Evolutionary conservation across 2,113 vertebrate genomes (phyloP).

Genomic region (Phalacrocorax brasilianus): DNA sequence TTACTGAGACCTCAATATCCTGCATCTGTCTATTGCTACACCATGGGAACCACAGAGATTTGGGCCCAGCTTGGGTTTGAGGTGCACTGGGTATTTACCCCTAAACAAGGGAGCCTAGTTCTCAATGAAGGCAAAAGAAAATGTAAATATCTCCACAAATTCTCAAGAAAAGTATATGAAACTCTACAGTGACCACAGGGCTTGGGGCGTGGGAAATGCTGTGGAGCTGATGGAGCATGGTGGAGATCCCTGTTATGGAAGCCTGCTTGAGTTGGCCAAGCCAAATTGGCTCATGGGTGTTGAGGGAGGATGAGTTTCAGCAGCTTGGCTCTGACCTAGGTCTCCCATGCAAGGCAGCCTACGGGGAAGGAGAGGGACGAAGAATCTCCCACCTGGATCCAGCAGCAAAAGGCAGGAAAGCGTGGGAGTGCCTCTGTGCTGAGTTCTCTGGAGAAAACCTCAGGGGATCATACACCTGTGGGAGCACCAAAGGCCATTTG

Average conservation of each 20-base stretch:
- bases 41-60: background rate
- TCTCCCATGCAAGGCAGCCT: background rate
- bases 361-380: background rate
- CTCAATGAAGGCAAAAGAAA: background rate
- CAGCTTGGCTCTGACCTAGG: background rate
- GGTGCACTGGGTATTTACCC: background rate
- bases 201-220: background rate
- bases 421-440: constrained; percentile 79
- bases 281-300: background rate
- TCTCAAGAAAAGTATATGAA: background rate
- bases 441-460: constrained; percentile 88
- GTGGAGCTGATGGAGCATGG: background rate
- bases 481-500: background rate
- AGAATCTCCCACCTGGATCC: constrained; percentile 71
- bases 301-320: background rate
- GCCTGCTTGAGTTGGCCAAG: background rate
- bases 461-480: constrained; percentile 85
- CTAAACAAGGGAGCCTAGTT: background rate
- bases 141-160: background rate
- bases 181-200: background rate
- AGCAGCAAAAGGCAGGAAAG: constrained; percentile 88
- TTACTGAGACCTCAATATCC: background rate
- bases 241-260: background rate
- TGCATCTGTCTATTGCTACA: background rate
- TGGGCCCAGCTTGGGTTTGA: background rate